Percentiles rank a stretch among this genome's conserved stretches.
phyloP scores from a whole-genome alignment of 2,888 invertebrate genomes.

The Conops quadrifasciatus region DNA sequence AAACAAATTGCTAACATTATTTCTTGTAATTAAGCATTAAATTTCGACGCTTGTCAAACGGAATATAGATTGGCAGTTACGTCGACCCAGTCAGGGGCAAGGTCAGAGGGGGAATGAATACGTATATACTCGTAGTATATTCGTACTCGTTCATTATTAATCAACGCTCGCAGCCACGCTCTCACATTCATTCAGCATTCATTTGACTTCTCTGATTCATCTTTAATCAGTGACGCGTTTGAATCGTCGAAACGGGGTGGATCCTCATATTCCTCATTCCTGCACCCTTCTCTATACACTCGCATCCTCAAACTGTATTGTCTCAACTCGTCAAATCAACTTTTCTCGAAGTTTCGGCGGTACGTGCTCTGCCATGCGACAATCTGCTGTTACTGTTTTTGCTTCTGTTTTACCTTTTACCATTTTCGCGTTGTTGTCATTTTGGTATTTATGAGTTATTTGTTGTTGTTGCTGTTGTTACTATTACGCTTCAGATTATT shows the following conservation, averaged over 20 bases:
- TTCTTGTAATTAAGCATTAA: conserved; percentile 48
- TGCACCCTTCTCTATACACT: neutral
- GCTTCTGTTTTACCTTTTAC: conserved; percentile 12
- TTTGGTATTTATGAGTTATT: neutral
- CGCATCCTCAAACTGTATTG: conserved; percentile 2
- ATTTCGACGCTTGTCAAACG: conserved; percentile 22
- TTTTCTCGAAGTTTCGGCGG: neutral
- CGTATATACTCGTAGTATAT: neutral
- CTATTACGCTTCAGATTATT: neutral
- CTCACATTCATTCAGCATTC: neutral
- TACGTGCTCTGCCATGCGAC: neutral
- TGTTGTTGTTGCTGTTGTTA: neutral
- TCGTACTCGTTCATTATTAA: neutral
- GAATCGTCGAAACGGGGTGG: too few relatives aligned
- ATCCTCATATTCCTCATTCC: too few relatives aligned
- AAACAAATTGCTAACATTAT: conserved; percentile 49
- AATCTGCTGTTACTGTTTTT: neutral
- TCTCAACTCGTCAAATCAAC: conserved; percentile 7
- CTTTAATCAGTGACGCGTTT: too few relatives aligned
- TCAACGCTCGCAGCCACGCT: neutral
- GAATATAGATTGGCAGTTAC: conserved; percentile 6
- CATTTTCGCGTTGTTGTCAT: neutral
- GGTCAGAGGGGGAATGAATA: neutral
- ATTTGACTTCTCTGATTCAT: too few relatives aligned
- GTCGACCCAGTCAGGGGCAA: neutral